A percentile compares a stretch with the other conserved stretches of the same genome.
Conservation (phyloP, 2,113 vertebrate genomes). For the Melierax canorus region DNA sequence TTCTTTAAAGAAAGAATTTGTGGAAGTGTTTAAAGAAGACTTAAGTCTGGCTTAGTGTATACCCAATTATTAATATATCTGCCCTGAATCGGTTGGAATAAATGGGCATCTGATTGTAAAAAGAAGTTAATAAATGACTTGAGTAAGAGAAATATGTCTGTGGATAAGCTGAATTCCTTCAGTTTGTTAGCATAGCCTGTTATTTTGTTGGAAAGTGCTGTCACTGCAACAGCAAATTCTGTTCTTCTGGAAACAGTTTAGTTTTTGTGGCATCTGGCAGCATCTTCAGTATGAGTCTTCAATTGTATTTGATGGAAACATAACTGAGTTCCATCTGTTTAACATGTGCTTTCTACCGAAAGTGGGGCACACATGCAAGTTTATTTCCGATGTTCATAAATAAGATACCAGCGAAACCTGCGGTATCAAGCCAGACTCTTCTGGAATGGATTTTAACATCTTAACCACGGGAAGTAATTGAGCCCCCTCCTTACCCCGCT, state of each 20-base stretch:
- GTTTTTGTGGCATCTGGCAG: slow-evolving; percentile 69
- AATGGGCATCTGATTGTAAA: neutral
- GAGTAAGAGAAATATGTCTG: neutral
- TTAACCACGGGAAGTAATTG: slow-evolving; percentile 66
- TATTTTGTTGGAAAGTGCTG: slow-evolving; percentile 63
- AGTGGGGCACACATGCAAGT: slow-evolving; percentile 41
- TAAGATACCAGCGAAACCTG: slow-evolving; percentile 57
- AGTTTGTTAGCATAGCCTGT: slow-evolving; percentile 34
- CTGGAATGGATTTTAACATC: slow-evolving; percentile 56
- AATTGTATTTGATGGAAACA: slow-evolving; percentile 61
- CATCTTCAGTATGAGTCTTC: slow-evolving; percentile 57
- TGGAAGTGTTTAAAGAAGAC: neutral
- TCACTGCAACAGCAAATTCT: slow-evolving; percentile 55
- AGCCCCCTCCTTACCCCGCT: neutral
- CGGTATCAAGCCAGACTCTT: slow-evolving; percentile 37
- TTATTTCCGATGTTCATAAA: slow-evolving; percentile 64
- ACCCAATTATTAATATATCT: neutral
- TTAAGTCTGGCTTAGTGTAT: neutral
- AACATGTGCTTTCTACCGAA: slow-evolving; percentile 32
- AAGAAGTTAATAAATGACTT: neutral
- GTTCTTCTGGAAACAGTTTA: slow-evolving; percentile 57
- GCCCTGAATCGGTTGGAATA: neutral
- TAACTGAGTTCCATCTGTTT: slow-evolving; percentile 69
- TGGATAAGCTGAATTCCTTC: neutral
- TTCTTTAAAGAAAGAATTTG: neutral